phyloP scores from a whole-genome alignment of 2,797 vertebrate genomes.

The Xiphophorus birchmanni region DNA sequence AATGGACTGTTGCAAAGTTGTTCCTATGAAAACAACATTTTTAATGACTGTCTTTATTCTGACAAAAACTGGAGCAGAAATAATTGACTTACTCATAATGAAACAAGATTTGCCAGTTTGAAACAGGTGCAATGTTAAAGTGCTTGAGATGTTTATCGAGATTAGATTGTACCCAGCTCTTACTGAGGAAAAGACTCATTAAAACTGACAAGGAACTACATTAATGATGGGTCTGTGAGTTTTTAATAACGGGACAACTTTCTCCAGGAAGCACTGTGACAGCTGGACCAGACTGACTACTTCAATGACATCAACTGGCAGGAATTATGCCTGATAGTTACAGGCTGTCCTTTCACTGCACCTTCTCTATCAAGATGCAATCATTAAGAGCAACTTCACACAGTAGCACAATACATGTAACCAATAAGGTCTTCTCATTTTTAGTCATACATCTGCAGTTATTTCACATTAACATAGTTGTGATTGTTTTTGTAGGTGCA shows the following conservation, averaged over 20 bases:
- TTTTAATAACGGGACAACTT: not conserved
- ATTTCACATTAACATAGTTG: not conserved
- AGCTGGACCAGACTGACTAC: not conserved
- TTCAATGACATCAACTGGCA: not conserved
- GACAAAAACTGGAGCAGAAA: not conserved
- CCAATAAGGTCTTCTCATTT: not conserved
- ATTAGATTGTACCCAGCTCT: not conserved
- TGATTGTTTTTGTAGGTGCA: not conserved
- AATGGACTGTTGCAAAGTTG: not conserved
- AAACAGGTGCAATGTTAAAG: not conserved
- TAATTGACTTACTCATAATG: not conserved
- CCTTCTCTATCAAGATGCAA: not conserved
- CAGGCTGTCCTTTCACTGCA: not conserved
- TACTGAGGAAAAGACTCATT: not conserved
- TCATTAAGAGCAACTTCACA: not conserved
- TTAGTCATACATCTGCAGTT: not conserved
- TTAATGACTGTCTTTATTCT: not conserved
- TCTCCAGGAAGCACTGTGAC: not conserved
- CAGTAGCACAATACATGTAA: not conserved
- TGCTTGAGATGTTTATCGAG: constrained; percentile 1
- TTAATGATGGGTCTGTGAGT: not conserved
- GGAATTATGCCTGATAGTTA: not conserved
- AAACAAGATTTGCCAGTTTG: not conserved
- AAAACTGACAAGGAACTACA: not conserved
- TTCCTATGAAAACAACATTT: not conserved